Evolutionary conservation across 2,888 invertebrate species (phyloP), one percentile per base, ranked within the genome.

Genomic region (Allacma fusca): DNA sequence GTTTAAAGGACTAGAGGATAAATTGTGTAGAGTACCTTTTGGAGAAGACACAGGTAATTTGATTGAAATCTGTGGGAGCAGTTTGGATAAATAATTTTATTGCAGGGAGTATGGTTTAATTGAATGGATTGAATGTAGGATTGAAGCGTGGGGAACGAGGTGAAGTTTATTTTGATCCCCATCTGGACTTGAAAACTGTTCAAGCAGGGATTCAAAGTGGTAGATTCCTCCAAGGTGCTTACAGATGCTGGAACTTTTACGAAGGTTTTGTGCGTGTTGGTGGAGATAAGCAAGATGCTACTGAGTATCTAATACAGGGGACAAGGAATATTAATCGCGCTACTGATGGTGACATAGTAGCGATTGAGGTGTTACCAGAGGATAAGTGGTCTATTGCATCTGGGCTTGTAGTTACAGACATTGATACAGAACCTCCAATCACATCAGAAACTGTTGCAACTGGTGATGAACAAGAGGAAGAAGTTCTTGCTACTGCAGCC

Each of bases 281-380:
- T n/a, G 80, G 67, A 34, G 81, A 79, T 29, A 43, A 79, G 2
- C 75, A 80, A 50, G 57, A 44, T 40, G 50, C 74, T 7, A 78
- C 77, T 43, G 83, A 84, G 70, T 83, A 96, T 80, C 87, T 96
- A 9, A 89, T 97, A 24, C 95, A 96, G 91, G 96, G 97, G 0
- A 90, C 93, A 78, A 89, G 90, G 75, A 91, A 94, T 73, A 90
- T 98, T 76, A 99, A 99, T 87, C 90, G 99, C 80, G 95, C 97
- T 1, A 93, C 98, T 0, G 95, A 98, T 86, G 97, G 96, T 5
- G 99, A 99, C 86, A 88, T 92, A 59, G 97, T 99, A 5, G 98
- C 96, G 5, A 88, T 99, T 74, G 92, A 96, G 87, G 88, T 99
- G 68, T 89, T 98, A 68, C 93, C 96, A 0, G 91, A 97, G 88